Base-by-base conservation (phyloP, 2,888 invertebrate species). In the Acleris literana region DNA sequence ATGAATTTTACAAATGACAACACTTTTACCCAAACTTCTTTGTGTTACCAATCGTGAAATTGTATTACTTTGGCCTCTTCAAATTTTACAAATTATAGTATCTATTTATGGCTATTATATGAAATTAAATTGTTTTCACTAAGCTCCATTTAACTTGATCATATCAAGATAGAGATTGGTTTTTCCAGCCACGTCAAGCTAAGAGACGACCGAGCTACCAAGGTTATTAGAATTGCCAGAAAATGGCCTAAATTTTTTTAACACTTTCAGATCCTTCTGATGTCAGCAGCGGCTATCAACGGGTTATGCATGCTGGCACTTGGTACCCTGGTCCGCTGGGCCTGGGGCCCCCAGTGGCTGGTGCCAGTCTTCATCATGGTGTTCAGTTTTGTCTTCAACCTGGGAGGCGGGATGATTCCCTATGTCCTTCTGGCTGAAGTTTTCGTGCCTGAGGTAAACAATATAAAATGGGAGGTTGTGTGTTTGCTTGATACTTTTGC, bases 371-470 rank as follows among this genome's bases (percentile, higher is more conserved):
- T 76, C n/a, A 64, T 82, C n/a, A 71, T 77, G 2, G 11, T 77
- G 11, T 76, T 76, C 69, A 73, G 78, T 5, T 71, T 79, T 18
- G 70, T 74, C 9, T 81, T 76, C 69, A 77, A 80, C 17, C 39
- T 78, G 2, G 83, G 83, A 1, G 74, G 75, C 16, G 81, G 79
- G 13, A 78, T 76, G 29, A 75, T 83, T 29, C 68, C 68, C 1
- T 68, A 64, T 13, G 63, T 68, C 43, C 53, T 68, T 13, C 20
- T 68, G 25, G 68, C 68, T 20, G 64, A 64, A 49, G 64, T 60
- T 0, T 64, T 64, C n/a, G 64, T 64, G 16, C 64, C 64, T 49
- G 64, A 64, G 49, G 64, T 64, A 7, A 51, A 43, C 29, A 1
- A 39, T 3, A 16, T 16, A 54, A n/a, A 39, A 49, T 9, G 1